Percentiles rank a stretch among this genome's conserved stretches.
Evolutionary conservation across 2,113 vertebrate species (phyloP).

Genomic region (Hydrolagus affinis): DNA sequence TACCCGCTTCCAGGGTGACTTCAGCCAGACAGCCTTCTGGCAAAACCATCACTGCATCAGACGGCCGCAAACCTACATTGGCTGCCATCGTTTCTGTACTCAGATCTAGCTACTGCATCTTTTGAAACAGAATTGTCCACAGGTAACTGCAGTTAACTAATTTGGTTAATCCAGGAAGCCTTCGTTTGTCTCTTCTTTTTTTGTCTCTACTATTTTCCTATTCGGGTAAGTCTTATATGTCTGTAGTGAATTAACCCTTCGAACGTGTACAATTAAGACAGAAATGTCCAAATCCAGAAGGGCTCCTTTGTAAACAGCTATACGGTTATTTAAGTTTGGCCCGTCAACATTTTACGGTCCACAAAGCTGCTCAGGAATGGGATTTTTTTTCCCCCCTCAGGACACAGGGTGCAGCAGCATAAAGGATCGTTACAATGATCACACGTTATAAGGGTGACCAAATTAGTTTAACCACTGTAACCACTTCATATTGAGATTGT

Average conservation of each 20-base stretch:
- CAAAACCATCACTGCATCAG: not conserved
- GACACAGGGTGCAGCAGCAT: conserved; percentile 5
- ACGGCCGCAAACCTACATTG: not conserved
- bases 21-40: not conserved
- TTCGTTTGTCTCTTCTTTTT: not conserved
- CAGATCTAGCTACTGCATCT: not conserved
- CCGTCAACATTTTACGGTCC: too few species aligned
- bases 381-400: too few species aligned
- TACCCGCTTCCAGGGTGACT: not conserved
- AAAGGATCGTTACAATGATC: not conserved
- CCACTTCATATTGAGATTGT: conserved; percentile 1
- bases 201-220: not conserved
- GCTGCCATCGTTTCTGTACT: not conserved
- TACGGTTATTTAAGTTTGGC: not conserved
- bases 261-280: not conserved
- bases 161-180: conserved; percentile 5
- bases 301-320: not conserved
- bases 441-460: not conserved
- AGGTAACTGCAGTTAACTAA: not conserved
- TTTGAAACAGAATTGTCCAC: not conserved
- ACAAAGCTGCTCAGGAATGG: not conserved
- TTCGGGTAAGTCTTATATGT: not conserved
- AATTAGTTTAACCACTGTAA: conserved; percentile 29
- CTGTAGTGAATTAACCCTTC: not conserved
- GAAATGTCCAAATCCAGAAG: not conserved